phyloP scores from a whole-genome alignment of 2,797 vertebrate genomes.

The Phyllotis vaccarum region DNA sequence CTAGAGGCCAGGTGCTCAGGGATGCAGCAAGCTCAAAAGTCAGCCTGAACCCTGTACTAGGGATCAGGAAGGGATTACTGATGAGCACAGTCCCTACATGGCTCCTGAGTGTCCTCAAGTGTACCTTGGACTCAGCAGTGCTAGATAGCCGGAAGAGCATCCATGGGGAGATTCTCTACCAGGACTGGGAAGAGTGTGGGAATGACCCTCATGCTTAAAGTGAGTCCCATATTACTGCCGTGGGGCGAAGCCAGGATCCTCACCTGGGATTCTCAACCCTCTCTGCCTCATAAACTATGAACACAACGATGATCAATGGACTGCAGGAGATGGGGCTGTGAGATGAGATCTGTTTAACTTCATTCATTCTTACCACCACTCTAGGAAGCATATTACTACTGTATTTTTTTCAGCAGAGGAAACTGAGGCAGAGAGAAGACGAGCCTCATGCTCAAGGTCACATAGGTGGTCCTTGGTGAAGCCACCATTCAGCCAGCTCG shows the following conservation, averaged over 20 bases:
- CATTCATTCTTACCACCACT: background rate
- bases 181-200: background rate
- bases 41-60: background rate
- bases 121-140: background rate
- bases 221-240: background rate
- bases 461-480: background rate
- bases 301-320: background rate
- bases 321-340: background rate
- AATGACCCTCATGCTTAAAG: background rate
- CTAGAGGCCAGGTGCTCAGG: background rate
- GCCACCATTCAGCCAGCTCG: background rate
- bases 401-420: conserved; percentile 25
- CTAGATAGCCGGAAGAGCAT: background rate
- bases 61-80: background rate
- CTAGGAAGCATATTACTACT: background rate
- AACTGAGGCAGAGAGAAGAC: conserved; percentile 24
- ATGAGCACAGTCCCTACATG: background rate
- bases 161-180: background rate
- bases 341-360: background rate
- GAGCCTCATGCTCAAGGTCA: background rate
- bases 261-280: background rate
- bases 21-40: too few species aligned
- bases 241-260: background rate
- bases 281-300: background rate
- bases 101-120: background rate